Conservation (phyloP, 2,113 vertebrate genomes). For the Eidolon helvum region DNA sequence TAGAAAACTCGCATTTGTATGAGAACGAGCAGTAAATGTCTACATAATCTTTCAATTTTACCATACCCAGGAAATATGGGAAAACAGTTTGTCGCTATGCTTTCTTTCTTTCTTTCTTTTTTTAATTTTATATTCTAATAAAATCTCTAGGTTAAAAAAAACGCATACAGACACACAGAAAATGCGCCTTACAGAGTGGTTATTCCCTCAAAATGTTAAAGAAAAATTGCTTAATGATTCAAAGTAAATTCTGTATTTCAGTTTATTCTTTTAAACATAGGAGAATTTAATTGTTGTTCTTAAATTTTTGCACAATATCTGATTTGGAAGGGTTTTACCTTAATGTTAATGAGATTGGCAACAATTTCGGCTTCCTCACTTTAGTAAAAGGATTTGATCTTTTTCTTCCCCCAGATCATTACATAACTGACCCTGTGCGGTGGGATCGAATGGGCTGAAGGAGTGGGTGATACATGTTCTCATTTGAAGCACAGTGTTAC, state of each 20-base stretch:
- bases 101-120: background rate
- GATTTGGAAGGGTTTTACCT: background rate
- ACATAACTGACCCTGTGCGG: background rate
- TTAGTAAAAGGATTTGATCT: no score
- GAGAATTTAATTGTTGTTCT: background rate
- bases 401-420: no score
- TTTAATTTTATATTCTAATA: background rate
- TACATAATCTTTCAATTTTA: background rate
- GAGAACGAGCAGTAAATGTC: background rate
- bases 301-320: background rate
- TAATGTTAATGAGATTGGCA: background rate
- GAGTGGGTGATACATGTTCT: background rate
- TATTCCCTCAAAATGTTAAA: background rate
- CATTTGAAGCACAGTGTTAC: background rate
- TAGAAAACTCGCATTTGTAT: background rate
- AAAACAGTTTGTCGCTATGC: background rate
- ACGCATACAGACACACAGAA: background rate
- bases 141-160: background rate
- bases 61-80: background rate
- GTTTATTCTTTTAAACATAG: background rate
- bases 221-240: background rate
- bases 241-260: background rate
- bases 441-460: background rate
- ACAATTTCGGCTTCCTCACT: background rate
- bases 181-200: background rate